Evolutionary conservation across 2,797 vertebrate species (phyloP).

Genomic region (Zenarchopterus dispar): DNA sequence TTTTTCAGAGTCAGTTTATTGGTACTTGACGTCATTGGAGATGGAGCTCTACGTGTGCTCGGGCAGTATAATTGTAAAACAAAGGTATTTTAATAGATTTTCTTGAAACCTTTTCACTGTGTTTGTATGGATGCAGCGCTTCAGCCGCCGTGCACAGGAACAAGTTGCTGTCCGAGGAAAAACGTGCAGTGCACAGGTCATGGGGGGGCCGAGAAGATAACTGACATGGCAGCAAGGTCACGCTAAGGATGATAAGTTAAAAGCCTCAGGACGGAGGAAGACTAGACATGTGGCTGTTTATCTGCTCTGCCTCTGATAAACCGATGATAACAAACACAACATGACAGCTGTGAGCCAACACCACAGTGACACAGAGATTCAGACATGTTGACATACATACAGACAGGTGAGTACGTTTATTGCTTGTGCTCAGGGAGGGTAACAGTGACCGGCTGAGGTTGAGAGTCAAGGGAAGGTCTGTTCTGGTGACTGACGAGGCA

Average conservation of each 20-base stretch:
- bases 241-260: not conserved
- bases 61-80: too few species aligned
- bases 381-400: not conserved
- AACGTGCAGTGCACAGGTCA: conserved; percentile 1
- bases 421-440: not conserved
- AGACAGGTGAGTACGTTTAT: not conserved
- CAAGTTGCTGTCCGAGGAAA: not conserved
- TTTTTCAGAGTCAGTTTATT: not conserved
- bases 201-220: not conserved
- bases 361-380: not conserved
- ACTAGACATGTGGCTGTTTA: not conserved
- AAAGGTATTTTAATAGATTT: too few species aligned
- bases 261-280: not conserved
- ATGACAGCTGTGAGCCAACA: not conserved
- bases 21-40: not conserved
- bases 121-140: not conserved
- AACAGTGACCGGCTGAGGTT: too few species aligned
- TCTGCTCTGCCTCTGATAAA: conserved; percentile 6
- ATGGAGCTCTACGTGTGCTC: too few species aligned
- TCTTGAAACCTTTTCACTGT: too few species aligned
- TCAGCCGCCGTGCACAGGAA: not conserved
- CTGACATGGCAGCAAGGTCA: not conserved
- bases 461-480: too few species aligned
- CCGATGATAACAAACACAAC: not conserved
- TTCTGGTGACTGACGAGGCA: not conserved